phyloP scores from a whole-genome alignment of 2,888 invertebrate genomes.

The Arctia plantaginis region DNA sequence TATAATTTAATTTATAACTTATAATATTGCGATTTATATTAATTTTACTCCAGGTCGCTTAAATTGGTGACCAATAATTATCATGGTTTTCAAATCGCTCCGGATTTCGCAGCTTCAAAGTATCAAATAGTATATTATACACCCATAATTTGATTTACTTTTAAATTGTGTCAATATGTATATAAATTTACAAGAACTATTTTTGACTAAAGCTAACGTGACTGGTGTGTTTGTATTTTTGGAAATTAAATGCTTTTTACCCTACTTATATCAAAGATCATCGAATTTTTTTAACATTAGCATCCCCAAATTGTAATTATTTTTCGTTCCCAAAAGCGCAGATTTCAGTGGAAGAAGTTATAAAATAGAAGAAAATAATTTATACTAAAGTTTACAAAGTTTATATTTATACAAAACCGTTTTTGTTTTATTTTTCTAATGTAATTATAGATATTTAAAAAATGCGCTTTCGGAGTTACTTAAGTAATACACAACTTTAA shows the following conservation, averaged over 20 bases:
- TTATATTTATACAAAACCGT: neutral
- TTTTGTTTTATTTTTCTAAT: neutral
- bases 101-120: neutral
- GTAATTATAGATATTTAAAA: neutral
- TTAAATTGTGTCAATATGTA: neutral
- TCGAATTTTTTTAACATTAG: too few species aligned
- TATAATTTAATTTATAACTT: slow-evolving; percentile 6
- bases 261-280: too few species aligned
- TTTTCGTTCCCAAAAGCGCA: neutral
- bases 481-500: neutral
- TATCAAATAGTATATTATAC: neutral
- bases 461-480: neutral
- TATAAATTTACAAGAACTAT: slow-evolving; percentile 30
- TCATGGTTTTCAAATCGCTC: neutral
- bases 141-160: neutral
- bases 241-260: too few species aligned
- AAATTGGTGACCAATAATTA: neutral
- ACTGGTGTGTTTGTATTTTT: slow-evolving; percentile 10
- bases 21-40: slow-evolving; percentile 1
- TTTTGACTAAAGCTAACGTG: slow-evolving; percentile 45
- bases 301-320: neutral
- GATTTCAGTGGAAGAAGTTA: neutral
- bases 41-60: slow-evolving; percentile 8
- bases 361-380: neutral
- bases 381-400: neutral